Percentiles rank a stretch among this genome's conserved stretches.
phyloP scores from a whole-genome alignment of 2,113 vertebrate species.

The Diadophis punctatus region DNA sequence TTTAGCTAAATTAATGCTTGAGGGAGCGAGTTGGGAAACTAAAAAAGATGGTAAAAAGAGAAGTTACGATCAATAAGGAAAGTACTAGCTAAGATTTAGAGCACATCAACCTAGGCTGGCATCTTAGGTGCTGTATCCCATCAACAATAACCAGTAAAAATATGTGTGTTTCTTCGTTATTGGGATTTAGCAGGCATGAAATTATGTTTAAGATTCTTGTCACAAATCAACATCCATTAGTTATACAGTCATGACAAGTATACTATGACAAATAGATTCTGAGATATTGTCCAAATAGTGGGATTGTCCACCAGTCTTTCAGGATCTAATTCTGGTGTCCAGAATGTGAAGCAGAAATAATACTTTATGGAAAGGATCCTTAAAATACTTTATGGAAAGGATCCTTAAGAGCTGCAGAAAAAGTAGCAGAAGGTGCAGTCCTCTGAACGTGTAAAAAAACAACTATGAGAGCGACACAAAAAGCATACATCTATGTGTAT shows the following conservation, averaged over 20 bases:
- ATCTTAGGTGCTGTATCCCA: constrained; percentile 23
- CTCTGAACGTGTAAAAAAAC: neutral
- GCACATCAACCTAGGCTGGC: constrained; percentile 1
- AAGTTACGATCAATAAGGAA: neutral
- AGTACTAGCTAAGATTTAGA: neutral
- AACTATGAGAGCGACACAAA: neutral
- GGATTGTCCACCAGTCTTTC: neutral
- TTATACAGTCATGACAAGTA: neutral
- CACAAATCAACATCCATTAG: neutral
- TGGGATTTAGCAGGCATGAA: neutral
- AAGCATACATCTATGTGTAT: neutral
- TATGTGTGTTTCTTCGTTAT: neutral
- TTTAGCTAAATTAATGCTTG: neutral
- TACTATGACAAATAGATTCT: neutral
- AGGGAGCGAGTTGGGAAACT: constrained; percentile 29
- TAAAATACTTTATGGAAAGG: neutral
- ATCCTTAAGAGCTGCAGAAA: neutral
- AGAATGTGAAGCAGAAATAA: neutral
- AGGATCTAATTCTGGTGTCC: neutral
- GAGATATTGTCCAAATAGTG: neutral
- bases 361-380: neutral
- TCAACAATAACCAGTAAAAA: neutral
- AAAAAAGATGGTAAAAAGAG: neutral
- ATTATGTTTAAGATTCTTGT: neutral
- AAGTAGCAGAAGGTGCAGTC: neutral